Conservation (phyloP, 2,113 vertebrate genomes). For the Semicossyphus pulcher region DNA sequence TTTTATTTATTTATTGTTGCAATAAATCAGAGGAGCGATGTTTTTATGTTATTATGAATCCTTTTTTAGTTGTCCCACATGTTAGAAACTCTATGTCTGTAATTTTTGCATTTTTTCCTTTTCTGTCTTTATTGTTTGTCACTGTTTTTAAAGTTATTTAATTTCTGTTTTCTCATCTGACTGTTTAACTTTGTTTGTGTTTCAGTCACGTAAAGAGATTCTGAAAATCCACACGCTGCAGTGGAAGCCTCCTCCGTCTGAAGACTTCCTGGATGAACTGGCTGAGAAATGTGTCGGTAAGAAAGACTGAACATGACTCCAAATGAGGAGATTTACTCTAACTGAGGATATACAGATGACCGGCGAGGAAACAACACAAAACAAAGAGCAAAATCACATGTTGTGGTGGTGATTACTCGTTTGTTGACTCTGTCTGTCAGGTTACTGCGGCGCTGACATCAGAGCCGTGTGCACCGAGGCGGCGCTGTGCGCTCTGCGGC, state of each 20-base stretch:
- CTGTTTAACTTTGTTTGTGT: background rate
- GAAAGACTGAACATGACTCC: background rate
- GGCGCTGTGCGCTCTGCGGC: conserved; percentile 89
- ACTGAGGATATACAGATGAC: too few relatives aligned
- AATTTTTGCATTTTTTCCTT: too few relatives aligned
- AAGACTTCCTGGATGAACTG: conserved; percentile 88
- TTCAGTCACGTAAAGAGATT: conserved; percentile 91
- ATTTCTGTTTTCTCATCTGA: background rate
- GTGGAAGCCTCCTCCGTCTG: conserved; percentile 87
- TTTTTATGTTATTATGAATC: too few relatives aligned
- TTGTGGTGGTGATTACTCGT: too few relatives aligned
- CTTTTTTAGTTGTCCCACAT: too few relatives aligned
- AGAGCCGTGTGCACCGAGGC: conserved; percentile 92
- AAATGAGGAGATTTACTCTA: background rate
- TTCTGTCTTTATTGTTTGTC: too few relatives aligned
- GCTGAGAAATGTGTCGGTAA: conserved; percentile 90
- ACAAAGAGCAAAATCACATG: too few relatives aligned
- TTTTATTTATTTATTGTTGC: too few relatives aligned
- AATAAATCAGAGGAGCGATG: too few relatives aligned
- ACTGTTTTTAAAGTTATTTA: too few relatives aligned
- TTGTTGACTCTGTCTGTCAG: conserved; percentile 61
- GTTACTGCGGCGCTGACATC: conserved; percentile 95
- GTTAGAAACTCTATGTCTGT: too few relatives aligned
- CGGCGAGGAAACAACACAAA: too few relatives aligned
- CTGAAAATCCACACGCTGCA: conserved; percentile 89